phyloP scores from a whole-genome alignment of 1,140 invertebrate species.

The Elymnias hypermnestra region DNA sequence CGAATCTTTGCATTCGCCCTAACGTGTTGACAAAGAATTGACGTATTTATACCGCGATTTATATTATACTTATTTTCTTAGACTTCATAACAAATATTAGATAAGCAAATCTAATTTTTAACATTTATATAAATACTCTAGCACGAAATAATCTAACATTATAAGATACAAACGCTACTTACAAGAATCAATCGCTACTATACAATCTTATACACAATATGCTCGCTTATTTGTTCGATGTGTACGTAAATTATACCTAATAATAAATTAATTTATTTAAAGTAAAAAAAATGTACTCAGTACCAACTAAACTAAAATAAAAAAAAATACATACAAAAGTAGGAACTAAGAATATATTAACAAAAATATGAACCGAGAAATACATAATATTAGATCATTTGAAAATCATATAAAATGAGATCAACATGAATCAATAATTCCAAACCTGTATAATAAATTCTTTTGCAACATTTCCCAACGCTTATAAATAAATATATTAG shows the following conservation, averaged over 20 bases:
- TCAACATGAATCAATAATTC: conserved; percentile 3
- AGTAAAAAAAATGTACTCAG: not conserved
- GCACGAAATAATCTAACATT: too few species aligned
- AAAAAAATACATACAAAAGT: conserved; percentile 9
- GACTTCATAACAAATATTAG: too few species aligned
- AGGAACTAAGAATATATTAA: conserved; percentile 10
- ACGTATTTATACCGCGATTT: too few species aligned
- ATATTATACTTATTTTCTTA: too few species aligned
- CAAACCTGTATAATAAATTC: not conserved
- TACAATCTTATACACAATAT: too few species aligned
- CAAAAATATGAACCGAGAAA: conserved; percentile 2
- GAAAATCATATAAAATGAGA: conserved; percentile 11
- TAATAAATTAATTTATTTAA: not conserved
- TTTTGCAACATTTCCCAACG: not conserved
- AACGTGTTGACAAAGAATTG: too few species aligned
- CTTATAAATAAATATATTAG: not conserved
- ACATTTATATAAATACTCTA: too few species aligned
- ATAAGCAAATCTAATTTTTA: too few species aligned
- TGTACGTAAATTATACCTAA: not conserved
- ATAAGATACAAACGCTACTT: too few species aligned
- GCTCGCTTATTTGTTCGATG: conserved; percentile 2
- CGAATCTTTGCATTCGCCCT: too few species aligned
- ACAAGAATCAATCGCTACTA: too few species aligned
- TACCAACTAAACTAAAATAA: conserved; percentile 1
- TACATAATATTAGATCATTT: conserved; percentile 2